phyloP scores from a whole-genome alignment of 2,113 vertebrate species.

The Echinops telfairi region DNA sequence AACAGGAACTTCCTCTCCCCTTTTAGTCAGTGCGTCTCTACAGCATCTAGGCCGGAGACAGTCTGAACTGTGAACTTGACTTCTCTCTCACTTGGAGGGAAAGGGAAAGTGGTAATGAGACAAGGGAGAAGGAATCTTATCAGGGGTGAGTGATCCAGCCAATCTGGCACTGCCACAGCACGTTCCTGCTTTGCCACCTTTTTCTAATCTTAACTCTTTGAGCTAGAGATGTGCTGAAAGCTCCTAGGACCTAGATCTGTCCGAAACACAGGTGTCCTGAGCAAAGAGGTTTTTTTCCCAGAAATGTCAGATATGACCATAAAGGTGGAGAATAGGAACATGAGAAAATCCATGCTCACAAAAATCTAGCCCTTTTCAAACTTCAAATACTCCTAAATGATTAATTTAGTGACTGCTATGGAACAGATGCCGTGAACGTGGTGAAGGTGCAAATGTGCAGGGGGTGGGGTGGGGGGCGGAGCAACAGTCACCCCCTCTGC shows the following conservation, averaged over 20 bases:
- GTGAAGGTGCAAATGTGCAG: not conserved
- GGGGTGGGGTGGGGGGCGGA: not conserved
- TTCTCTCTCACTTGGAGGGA: not conserved
- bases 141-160: not conserved
- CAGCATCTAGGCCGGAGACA: not conserved
- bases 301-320: not conserved
- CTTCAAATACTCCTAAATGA: not conserved
- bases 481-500: not conserved
- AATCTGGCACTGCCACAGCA: not conserved
- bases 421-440: not conserved
- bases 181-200: not conserved
- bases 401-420: not conserved
- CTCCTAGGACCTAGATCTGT: not conserved
- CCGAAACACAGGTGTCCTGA: not conserved
- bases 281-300: not conserved
- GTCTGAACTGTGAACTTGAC: not conserved
- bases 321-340: not conserved
- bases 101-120: constrained; percentile 22
- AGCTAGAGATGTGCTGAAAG: not conserved
- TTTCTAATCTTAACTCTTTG: not conserved
- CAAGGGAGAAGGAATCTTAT: not conserved
- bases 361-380: not conserved
- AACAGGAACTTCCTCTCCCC: not conserved
- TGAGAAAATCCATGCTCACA: not conserved
- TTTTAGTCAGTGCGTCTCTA: constrained; percentile 45